Evolutionary conservation across 2,888 invertebrate genomes (phyloP), one percentile per base, ranked within the genome.

Genomic region (Lathronympha strigana): DNA sequence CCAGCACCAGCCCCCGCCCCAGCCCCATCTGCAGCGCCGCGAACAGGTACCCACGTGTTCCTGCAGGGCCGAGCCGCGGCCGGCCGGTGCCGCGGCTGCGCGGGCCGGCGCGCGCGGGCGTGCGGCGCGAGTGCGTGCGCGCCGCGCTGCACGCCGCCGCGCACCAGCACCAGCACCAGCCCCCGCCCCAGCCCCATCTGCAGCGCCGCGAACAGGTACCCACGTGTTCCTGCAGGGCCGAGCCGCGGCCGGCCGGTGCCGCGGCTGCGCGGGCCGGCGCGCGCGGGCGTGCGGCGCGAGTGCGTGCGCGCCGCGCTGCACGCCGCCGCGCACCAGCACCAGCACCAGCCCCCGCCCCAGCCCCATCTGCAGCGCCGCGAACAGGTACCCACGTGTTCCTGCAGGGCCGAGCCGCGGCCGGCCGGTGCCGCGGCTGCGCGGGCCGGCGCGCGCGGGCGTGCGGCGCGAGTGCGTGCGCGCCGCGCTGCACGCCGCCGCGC

Each of bases 391-490:
- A n/a, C n/a, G n/a, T n/a, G n/a, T n/a, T n/a, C n/a, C n/a, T n/a
- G n/a, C n/a, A n/a, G n/a, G n/a, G n/a, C n/a, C n/a, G 9, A 4
- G 9, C 31, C 9, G 8, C 9, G 8, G 31, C 8, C 4, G 92
- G 97, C 25, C 6, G 4, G 4, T 25, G 25, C 25, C 6, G 25
- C 25, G n/a, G n/a, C 25, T 25, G 25, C 25, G 25, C 25, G 25
- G 25, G 25, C 25, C 25, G 25, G 25, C 33, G 11, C 33, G 11
- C 63, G 94, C 95, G 71, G 95, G 95, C 45, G 95, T 94, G 13
- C 95, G 95, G 68, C 95, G 95, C 78, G 95, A 96, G 80, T 94
- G 96, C 2, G 95, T 97, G 57, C 96, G 96, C 79, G 95, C 95
- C 75, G 96, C 96, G 3, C 88, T 97, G 55, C 95, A 95, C 84